A percentile compares a stretch with the other conserved stretches of the same genome.
These are phyloP conservation scores for Peromyscus melanophrys DNA, from an alignment of 2,797 vertebrate genomes.

Conservation along the genomic window DNA sequence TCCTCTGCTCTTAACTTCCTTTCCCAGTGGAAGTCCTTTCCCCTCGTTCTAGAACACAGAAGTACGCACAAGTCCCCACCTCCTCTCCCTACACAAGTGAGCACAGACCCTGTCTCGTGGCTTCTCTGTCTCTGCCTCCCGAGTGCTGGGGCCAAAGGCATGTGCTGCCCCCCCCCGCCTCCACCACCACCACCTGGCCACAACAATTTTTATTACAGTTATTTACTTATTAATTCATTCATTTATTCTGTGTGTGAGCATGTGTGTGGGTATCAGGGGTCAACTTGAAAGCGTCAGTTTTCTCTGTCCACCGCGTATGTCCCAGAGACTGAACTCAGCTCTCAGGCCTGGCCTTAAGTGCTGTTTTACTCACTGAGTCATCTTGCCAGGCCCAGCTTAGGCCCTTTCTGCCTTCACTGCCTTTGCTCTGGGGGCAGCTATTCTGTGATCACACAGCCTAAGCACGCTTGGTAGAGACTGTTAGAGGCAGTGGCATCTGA, in stretches of 20 bases:
- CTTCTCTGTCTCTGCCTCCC: background rate
- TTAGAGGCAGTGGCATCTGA: background rate
- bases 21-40: background rate
- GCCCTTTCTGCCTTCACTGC: background rate
- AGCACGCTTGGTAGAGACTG: background rate
- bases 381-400: background rate
- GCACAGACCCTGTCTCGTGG: background rate
- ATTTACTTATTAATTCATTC: background rate
- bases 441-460: background rate
- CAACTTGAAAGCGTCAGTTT: background rate
- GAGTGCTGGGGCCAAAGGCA: background rate
- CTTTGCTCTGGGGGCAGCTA: background rate
- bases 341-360: background rate
- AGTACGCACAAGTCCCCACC: accelerated
- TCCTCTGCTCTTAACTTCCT: background rate
- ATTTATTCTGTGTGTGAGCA: background rate
- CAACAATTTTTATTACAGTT: background rate
- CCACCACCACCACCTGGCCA: background rate
- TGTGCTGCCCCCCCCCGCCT: background rate
- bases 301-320: background rate
- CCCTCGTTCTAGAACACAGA: background rate
- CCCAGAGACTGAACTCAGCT: background rate
- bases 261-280: background rate
- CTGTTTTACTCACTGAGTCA: background rate
- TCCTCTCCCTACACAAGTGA: background rate